Base-by-base conservation (phyloP, 1,140 invertebrate species). In the Lycorma delicatula region DNA sequence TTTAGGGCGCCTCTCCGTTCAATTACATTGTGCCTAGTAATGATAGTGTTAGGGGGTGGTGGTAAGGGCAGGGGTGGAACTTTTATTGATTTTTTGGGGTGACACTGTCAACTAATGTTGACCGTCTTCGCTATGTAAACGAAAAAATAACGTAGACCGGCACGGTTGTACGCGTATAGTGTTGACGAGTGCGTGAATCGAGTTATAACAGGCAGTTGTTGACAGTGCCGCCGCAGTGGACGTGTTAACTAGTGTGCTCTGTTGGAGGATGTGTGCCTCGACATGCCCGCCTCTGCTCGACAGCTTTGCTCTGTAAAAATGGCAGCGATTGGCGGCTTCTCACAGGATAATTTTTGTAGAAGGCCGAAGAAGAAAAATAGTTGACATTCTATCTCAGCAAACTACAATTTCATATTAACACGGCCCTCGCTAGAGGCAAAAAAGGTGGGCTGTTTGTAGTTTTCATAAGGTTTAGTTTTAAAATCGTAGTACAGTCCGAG, bases 71-170 rank as follows among this genome's bases (percentile, higher is more conserved):
- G 72, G 71, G 75, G 71, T 71, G 71, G 75, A 79, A 75, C 75
- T 77, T 80, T 57, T 57, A 80, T 79, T 80, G 78, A 79, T 80
- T 79, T 80, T 80, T 79, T 54, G 77, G 78, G 77, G 77, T 79
- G 77, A 80, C 77, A 79, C 75, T 79, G 76, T 77, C 77, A 78
- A 77, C 74, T 67, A 48, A 36, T 26, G 52, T 38, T 54, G 52
- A 54, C 52, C n/a, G n/a, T 38, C 52, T 22, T 38, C 36, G 9
- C 52, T n/a, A 41, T 54, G 31, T 36, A 38, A 54, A 54, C 31
- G 36, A 18, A 36, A 11, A 9, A 51, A 26, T 49, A 9, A 31
- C 52, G 52, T 38, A 36, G 16, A 38, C 52, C 36, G 3, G 26
- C 12, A 25, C 12, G 16, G 11, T 16, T 20, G 20, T 20, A n/a